Base-by-base conservation (phyloP, 2,113 vertebrate genomes). In the Crotalus helleri region DNA sequence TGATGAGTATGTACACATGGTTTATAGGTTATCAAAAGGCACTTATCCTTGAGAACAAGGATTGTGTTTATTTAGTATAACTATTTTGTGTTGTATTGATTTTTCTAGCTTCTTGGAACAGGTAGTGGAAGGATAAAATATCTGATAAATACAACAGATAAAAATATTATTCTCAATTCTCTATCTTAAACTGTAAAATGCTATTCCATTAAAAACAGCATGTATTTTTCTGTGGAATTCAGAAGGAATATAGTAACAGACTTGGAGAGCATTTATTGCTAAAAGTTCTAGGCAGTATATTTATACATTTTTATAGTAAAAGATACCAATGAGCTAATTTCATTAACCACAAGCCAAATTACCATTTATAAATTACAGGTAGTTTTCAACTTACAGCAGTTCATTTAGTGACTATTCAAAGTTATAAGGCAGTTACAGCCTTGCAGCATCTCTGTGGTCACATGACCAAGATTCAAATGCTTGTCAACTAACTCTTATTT, bases 311-410 rank as follows among this genome's bases (percentile, higher is more conserved):
- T 6, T 69, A 91, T 29, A 19, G 90, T 91, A n/a, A 24, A 86
- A 88, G 17, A 89, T 39, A 93, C 15, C 90, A 59, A 89, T 91
- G 0, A 95, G 91, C 92, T 26, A 3, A 91, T 74, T 93, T 94
- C 13, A 92, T 69, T 92, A 39, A 81, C 57, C 24, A 58, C 24
- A 94, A 33, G 64, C 57, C 33, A 57, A 92, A 90, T 1, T 39
- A 12, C 1, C 88, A 39, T 21, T 33, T 64, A 91, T n/a, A 93
- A 93, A 96, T 95, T 29, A 69, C 64, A 69, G 29, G 29, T 15
- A n/a, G 4, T n/a, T 29, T 12, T 69, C 61, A 69, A 69, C 12
- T 69, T 69, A 69, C 13, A 69, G 33, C 29, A 69, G 29, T 69
- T 69, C 64, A 69, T 33, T 69, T 69, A 69, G 29, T 33, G 64